Base-by-base conservation (phyloP, 2,888 invertebrate genomes). In the Drosophila siamana region DNA sequence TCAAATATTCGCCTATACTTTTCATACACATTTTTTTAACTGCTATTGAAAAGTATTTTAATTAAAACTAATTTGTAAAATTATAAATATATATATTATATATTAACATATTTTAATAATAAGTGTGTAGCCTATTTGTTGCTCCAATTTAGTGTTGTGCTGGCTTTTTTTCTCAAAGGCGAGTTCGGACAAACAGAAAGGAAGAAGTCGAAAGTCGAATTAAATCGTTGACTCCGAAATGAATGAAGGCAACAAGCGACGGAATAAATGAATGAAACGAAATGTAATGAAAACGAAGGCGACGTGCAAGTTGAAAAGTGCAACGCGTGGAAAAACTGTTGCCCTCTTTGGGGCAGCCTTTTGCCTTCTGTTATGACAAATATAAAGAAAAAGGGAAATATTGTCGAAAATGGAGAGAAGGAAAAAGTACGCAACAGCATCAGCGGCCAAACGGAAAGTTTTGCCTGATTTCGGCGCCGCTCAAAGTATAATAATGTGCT, bases 401-500 rank as follows among this genome's bases (percentile, higher is more conserved):
- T 30, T 11, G 38, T 28, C 26, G 30, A 48, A 60, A 43, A 15
- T 9, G 15, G 28, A 54, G 46, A 44, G 36, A 46, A 43, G 57
- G 43, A 38, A 43, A 30, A 40, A 19, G 19, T 19, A 59, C 30
- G 59, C 24, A 28, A 51, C 43, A 33, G 33, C 33, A 59, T 56
- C 40, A 63, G 64, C 38, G 69, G 51, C 51, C 66, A 71, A 62
- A 69, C 24, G 46, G 41, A 78, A 87, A 79, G 64, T 82, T 86
- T 85, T 73, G 76, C 79, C 79, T 86, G 82, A 82, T 82, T 82
- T 82, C 64, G 86, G 76, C 56, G 52, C 38, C 51, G 86, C 88
- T 82, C 82, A 82, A 82, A 85, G 82, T 82, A 82, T 82, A 82
- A 86, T 82, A 82, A 87, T 82, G 88, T 73, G 66, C 57, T 73